Evolutionary conservation across 1,140 invertebrate species (phyloP), one percentile per base, ranked within the genome.

Genomic region (Asobara japonica): DNA sequence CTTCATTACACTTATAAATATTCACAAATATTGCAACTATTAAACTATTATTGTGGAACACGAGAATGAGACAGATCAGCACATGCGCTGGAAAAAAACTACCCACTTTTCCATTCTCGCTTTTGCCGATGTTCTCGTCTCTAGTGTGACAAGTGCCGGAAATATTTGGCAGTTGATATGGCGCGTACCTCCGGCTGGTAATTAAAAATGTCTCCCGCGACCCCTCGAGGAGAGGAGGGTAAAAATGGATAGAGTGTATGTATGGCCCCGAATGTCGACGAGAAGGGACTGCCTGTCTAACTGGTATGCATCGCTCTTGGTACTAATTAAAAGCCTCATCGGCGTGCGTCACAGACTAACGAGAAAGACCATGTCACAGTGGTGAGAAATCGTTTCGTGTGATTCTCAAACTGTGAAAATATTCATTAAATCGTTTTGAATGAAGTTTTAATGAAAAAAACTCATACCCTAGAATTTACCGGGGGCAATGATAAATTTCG

Each of bases 251-350:
- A 56, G 51, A 56, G 51, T 31, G 71, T 36, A 72, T 74, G 71
- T 77, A 73, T 56, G 30, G 48, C 67, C 41, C 72, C 72, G 64
- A 62, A 60, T 70, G 75, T 65, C 70, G 77, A 69, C 78, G 51
- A 73, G 71, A 70, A 74, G 65, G 65, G 69, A 38, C 74, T 74
- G 81, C 80, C 81, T 74, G 81, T 81, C 81, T 78, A 79, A 81
- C 77, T 74, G 78, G 79, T 82, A 83, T 83, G 81, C 80, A 81
- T 84, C 80, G 74, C 72, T 33, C 45, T 11, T 29, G 76, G 72
- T 68, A 78, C 82, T 84, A 84, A 84, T 84, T 82, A 84, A 84
- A 84, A 84, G 83, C 73, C 82, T 82, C 82, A 80, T 82, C 77
- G 78, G 77, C 76, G 76, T 76, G 71, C 78, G 82, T 78, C 79